Evolutionary conservation across 2,113 vertebrate genomes (phyloP).

Genomic region (Nothoprocta perdicaria): DNA sequence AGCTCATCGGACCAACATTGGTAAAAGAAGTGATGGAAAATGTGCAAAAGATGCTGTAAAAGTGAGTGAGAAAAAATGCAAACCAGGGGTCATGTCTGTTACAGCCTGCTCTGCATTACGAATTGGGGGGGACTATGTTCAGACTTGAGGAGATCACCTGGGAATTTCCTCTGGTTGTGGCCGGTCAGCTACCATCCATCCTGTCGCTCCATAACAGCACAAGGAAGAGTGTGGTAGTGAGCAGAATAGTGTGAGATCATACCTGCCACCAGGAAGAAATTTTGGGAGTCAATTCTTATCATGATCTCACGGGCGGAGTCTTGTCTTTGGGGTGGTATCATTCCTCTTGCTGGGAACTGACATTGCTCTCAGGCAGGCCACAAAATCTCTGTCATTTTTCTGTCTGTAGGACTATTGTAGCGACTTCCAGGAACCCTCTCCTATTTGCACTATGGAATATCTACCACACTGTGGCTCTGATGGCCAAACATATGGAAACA

Average conservation of each 20-base stretch:
- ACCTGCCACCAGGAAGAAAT: neutral
- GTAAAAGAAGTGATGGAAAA: slow-evolving; percentile 37
- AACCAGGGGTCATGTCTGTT: neutral
- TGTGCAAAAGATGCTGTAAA: slow-evolving; percentile 46
- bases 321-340: neutral
- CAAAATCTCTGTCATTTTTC: neutral
- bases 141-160: neutral
- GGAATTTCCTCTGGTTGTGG: neutral
- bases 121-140: neutral
- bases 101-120: neutral
- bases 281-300: neutral
- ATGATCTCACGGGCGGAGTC: neutral
- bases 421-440: fast-evolving
- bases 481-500: slow-evolving; percentile 62
- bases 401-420: slow-evolving; percentile 33
- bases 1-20: neutral
- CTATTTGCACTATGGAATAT: neutral
- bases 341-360: neutral
- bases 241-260: neutral
- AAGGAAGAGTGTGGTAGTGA: neutral
- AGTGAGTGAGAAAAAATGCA: slow-evolving; percentile 24
- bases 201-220: neutral
- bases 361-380: neutral
- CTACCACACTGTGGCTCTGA: slow-evolving; percentile 70
- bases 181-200: neutral